Base-by-base conservation (phyloP, 2,797 vertebrate genomes). In the Catostomus latipinnis region DNA sequence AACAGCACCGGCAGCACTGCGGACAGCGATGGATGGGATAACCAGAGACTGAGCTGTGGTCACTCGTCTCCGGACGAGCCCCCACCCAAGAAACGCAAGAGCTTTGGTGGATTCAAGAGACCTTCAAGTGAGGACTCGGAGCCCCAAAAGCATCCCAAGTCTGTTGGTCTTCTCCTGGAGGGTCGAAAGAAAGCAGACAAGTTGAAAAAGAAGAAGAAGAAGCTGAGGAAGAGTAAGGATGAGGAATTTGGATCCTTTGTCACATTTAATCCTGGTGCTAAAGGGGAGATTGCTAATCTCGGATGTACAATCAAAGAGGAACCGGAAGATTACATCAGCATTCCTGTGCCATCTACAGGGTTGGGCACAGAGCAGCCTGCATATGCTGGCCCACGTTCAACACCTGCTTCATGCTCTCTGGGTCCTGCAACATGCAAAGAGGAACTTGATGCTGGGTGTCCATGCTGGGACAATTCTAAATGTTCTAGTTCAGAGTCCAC, bases 1-100 rank as follows among this genome's bases (percentile, higher is more conserved):
- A 98, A 97, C 91, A 99, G 97, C 89, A 99, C 97, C 0, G 96
- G 97, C 1, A 98, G 97, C 86, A 98, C 97, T 0, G 91, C 94
- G 0, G 98, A 99, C 92, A 98, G 97, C 0, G 98, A 99, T 4
- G 94, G 96, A 78, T 98, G 97, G 96, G 96, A 97, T 0, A 88
- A 96, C 0, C 91, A 93, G 1, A 95, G 94, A 77, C 85, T 91
- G 0, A 85, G 95, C 54, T 90, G 73, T 76, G 93, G 91, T 16
- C 85, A 89, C 81, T 90, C 10, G 83, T 93, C 91, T 87, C 94
- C 93, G 0, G 82, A 83, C 12, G 58, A 82, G 67, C 81, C 74
- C 12, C 73, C 71, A 7, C 56, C 88, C 67, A 89, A 95, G 71
- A 90, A 87, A 84, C 91, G 88, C 68, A 86, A 90, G 92, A 92